A percentile compares a stretch with the other conserved stretches of the same genome.
Conservation (phyloP, 1,140 invertebrate species). For the Ctenoplectra terminalis region DNA sequence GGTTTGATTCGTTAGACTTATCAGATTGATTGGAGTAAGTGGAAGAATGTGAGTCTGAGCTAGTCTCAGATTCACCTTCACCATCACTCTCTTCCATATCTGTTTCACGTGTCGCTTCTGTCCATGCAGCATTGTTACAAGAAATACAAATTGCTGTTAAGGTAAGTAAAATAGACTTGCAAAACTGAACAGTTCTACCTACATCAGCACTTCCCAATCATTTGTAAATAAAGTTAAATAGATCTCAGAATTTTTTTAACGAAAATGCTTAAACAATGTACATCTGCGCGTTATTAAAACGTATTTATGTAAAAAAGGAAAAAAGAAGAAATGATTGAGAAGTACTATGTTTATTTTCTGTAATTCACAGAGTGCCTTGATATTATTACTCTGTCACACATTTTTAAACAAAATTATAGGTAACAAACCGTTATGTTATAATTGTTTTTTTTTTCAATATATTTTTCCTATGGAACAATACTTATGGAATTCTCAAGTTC, state of each 20-base stretch:
- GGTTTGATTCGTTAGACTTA: conserved; percentile 80
- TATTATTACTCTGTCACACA: conserved; percentile 14
- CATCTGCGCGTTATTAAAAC: background rate
- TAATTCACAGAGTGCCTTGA: conserved; percentile 25
- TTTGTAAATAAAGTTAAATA: conserved; percentile 9
- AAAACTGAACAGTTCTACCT: conserved; percentile 54
- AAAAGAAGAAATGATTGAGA: conserved; percentile 19
- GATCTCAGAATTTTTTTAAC: background rate
- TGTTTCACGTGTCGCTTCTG: conserved; percentile 81
- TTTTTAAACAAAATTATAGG: conserved; percentile 1
- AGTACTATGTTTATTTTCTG: conserved; percentile 10
- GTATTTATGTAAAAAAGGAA: background rate
- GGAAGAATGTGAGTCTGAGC: conserved; percentile 82
- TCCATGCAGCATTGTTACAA: conserved; percentile 80
- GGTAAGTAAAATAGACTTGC: conserved; percentile 60
- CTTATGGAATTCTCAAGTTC: conserved; percentile 25
- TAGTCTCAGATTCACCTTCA: conserved; percentile 83
- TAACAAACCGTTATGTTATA: background rate
- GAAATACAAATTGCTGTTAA: conserved; percentile 69
- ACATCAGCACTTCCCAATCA: conserved; percentile 28
- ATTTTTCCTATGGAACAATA: conserved; percentile 11
- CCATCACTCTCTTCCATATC: conserved; percentile 82
- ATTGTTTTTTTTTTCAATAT: background rate
- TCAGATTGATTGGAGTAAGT: conserved; percentile 81
- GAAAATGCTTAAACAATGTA: background rate